Base-by-base conservation (phyloP, 1,140 invertebrate genomes). In the Araneus ventricosus region DNA sequence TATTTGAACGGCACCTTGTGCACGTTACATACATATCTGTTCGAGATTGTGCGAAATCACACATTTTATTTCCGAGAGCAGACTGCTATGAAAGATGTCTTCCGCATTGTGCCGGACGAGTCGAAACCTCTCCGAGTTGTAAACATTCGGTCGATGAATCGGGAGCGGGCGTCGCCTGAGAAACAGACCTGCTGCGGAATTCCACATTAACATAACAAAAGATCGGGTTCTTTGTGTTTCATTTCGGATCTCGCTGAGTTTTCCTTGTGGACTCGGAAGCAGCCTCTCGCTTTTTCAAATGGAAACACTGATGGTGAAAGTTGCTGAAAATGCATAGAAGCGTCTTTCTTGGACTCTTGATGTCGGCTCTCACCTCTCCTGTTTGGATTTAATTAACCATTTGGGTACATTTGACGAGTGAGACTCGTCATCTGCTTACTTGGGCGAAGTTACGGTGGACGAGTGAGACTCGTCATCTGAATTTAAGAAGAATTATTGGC, bases 161-260 rank as follows among this genome's bases (percentile, higher is more conserved):
- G 67, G 14, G n/a, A 37, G 34, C 14, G 80, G 89, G 89, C 89
- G 89, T 91, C 34, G 59, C 52, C 88, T 90, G 88, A 20, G 88
- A 90, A 91, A 39, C 41, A 79, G 39, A 88, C 75, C 52, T 90
- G 70, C 39, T 88, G 20, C 2, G 79, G 89, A 91, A 91, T 91
- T 67, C 59, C 10, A 6, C 22, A 91, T 91, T 91, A 84, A 57
- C 89, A 91, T 91, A 91, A 91, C 89, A 91, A 91, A 90, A 59
- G 63, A 34, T 34, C 45, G 67, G 67, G 39, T 80, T 80, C 75
- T 90, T 79, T 80, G 41, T 80, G 24, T 61, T 39, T 24, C 39
- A 63, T n/a, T 22, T 41, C 45, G 86, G 37, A 88, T 61, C 59
- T 41, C 0, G 86, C 67, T 70, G 86, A 80, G 52, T n/a, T 90